Conservation (phyloP, 2,797 vertebrate species). For the Pantherophis alleghaniensis region DNA sequence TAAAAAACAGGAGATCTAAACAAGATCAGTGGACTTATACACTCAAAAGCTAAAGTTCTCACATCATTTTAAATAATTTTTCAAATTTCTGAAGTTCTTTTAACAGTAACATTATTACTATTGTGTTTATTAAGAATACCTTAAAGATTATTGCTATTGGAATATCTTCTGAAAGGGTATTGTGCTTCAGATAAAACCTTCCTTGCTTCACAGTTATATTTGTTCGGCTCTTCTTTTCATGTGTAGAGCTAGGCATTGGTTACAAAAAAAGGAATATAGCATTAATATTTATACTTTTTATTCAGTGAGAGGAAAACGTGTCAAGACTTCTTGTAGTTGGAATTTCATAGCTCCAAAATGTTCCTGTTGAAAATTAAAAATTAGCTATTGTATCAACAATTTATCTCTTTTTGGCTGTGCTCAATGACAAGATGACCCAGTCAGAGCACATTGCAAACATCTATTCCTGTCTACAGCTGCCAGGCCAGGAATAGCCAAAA, state of each 20-base stretch:
- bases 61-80: neutral
- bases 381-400: neutral
- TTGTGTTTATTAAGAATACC: slow-evolving; percentile 68
- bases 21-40: neutral
- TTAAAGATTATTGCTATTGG: slow-evolving; percentile 98
- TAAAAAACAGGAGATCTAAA: neutral
- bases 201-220: slow-evolving; percentile 96
- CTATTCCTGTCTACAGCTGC: neutral
- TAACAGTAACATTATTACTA: neutral
- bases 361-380: neutral
- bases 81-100: neutral
- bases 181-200: slow-evolving; percentile 93
- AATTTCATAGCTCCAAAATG: neutral
- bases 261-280: neutral
- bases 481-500: neutral
- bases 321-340: neutral
- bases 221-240: slow-evolving; percentile 98
- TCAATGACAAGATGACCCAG: neutral
- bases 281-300: neutral
- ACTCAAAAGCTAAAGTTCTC: neutral
- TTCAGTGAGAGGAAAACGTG: neutral
- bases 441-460: neutral
- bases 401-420: neutral
- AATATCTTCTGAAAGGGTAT: slow-evolving; percentile 95
- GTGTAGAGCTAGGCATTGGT: slow-evolving; percentile 84